Conservation (phyloP, 2,797 vertebrate species). For the Parauchenoglanis ngamensis region DNA sequence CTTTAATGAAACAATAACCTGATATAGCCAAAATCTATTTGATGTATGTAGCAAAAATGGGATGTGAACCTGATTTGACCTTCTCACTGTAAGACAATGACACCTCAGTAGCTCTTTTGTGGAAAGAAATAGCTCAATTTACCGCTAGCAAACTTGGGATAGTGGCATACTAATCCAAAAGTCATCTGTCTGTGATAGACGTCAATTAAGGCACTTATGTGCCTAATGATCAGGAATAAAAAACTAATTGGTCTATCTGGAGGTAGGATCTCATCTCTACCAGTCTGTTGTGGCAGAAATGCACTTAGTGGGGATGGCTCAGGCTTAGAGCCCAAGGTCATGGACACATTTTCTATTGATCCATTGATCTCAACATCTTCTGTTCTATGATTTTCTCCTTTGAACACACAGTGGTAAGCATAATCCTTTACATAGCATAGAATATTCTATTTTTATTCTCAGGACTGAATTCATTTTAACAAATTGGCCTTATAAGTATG, state of each 20-base stretch:
- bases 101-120: conserved; percentile 38
- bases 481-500: neutral
- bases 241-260: conserved; percentile 78
- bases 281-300: conserved; percentile 66
- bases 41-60: conserved; percentile 1
- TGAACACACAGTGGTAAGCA: conserved; percentile 13
- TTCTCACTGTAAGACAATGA: conserved; percentile 32
- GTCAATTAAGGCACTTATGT: conserved; percentile 80
- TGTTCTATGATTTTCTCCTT: conserved; percentile 18
- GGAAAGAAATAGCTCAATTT: conserved; percentile 56
- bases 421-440: conserved; percentile 10
- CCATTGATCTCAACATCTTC: conserved; percentile 5
- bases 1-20: conserved; percentile 15
- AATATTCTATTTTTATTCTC: neutral
- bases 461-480: neutral
- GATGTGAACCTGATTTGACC: conserved; percentile 35
- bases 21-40: neutral
- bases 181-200: conserved; percentile 74
- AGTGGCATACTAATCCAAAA: conserved; percentile 72
- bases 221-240: conserved; percentile 73
- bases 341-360: conserved; percentile 44
- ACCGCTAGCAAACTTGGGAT: conserved; percentile 64
- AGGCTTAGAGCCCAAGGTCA: conserved; percentile 70
- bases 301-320: conserved; percentile 63
- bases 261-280: conserved; percentile 72